Evolutionary conservation across 1,140 invertebrate genomes (phyloP).

Genomic region (Neocloeon triangulifer): DNA sequence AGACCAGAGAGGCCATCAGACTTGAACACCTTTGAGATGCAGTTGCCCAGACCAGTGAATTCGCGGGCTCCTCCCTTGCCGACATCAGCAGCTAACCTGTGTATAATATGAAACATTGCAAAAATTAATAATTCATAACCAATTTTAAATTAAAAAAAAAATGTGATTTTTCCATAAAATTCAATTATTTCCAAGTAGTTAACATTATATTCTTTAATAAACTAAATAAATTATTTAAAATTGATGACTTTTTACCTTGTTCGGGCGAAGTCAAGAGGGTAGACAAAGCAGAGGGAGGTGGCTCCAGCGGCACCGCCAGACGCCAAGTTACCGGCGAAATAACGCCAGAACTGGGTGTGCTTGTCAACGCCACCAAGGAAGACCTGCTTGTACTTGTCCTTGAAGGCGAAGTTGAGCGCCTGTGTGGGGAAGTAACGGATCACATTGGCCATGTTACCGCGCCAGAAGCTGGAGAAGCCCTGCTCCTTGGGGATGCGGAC

Average conservation of each 20-base stretch:
- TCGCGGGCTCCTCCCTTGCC: conserved; percentile 65
- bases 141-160: too few species aligned
- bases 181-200: too few species aligned
- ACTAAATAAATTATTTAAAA: too few species aligned
- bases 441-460: conserved; percentile 86
- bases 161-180: too few species aligned
- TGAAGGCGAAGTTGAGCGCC: conserved; percentile 89
- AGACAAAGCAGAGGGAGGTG: conserved; percentile 82
- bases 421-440: conserved; percentile 88
- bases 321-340: conserved; percentile 69
- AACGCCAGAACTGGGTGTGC: conserved; percentile 67
- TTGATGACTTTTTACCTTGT: too few species aligned
- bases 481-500: conserved; percentile 72
- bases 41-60: conserved; percentile 71
- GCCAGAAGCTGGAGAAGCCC: conserved; percentile 73
- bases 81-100: conserved; percentile 59
- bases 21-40: conserved; percentile 69
- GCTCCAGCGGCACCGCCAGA: conserved; percentile 87
- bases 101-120: too few species aligned
- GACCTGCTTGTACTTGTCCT: conserved; percentile 69
- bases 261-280: conserved; percentile 85
- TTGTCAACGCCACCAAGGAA: conserved; percentile 69
- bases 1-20: conserved; percentile 64
- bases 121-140: too few species aligned
- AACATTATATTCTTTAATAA: too few species aligned